Base-by-base conservation (phyloP, 2,113 vertebrate species). In the Nannospalax galili region DNA sequence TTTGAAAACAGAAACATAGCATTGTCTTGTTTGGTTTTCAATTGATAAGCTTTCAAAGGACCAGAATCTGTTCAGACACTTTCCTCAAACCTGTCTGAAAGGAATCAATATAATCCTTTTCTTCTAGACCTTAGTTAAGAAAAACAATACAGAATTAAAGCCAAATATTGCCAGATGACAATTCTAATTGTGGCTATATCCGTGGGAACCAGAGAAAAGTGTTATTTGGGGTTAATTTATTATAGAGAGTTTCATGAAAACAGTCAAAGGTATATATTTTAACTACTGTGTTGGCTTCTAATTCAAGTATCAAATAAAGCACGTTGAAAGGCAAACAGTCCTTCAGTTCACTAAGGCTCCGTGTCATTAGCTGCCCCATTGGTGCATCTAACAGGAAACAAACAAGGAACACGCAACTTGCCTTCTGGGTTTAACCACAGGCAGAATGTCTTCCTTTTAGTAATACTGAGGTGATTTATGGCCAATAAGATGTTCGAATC, bases 241-340 rank as follows among this genome's bases (percentile, higher is more conserved):
- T 84, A 42, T 17, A 95, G 62, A 69, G 89, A 90, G 91, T 95
- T 96, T 96, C 80, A 80, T 90, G 87, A 91, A 82, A 96, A 96
- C 75, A 95, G 77, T 84, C 95, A 93, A 96, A 84, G 70, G 86
- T 95, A 77, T 95, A 77, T 93, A 92, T 95, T 97, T 96, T 96
- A 94, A 94, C 86, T 80, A 96, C 79, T 64, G 56, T 94, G 97
- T 97, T 94, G 91, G 93, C 26, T 52, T 93, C 93, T 92, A 93
- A 95, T 86, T 95, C 89, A 95, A 96, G 94, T 95, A 92, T 56
- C 91, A 97, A 93, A 93, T 95, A 86, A 95, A 95, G 92, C 93
- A 60, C 56, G 74, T 80, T 91, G 92, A 84, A 93, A 97, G 78
- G 28, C 88, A 94, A 93, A 94, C 37, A 91, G 45, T 60, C 22